phyloP scores from a whole-genome alignment of 2,113 vertebrate genomes.

The Pachycephala philippinensis region DNA sequence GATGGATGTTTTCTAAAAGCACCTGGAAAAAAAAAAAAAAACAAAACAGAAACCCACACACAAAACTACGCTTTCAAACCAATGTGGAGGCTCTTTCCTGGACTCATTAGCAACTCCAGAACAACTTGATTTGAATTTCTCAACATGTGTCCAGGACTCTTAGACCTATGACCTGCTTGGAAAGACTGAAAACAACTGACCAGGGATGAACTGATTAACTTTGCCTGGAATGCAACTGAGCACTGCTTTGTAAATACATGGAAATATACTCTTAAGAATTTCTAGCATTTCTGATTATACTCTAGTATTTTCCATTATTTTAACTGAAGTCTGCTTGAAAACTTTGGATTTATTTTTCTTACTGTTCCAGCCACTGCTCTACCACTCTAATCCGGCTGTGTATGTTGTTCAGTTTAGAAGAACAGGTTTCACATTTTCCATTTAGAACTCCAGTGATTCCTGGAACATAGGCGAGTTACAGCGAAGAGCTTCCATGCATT shows the following conservation, averaged over 20 bases:
- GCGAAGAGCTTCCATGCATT: not conserved
- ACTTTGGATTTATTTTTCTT: not conserved
- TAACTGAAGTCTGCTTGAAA: not conserved
- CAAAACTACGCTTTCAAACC: not conserved
- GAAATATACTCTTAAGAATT: not conserved
- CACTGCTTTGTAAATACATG: not conserved
- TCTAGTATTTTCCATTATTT: not conserved
- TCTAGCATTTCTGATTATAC: not conserved
- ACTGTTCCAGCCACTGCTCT: not conserved
- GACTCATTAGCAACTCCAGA: not conserved
- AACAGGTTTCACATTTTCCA: conserved; percentile 41
- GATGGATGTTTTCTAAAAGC: not conserved
- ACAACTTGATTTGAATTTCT: not conserved
- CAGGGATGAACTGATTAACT: not conserved
- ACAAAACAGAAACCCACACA: not conserved
- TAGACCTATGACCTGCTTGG: not conserved
- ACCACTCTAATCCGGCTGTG: not conserved
- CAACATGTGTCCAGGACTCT: not conserved
- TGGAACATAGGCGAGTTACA: not conserved
- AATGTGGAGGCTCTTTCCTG: not conserved
- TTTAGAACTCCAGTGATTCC: conserved; percentile 32
- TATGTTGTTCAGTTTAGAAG: not conserved
- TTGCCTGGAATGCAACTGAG: not conserved
- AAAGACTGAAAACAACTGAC: not conserved
- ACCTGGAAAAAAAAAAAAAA: too few species aligned